These are phyloP conservation scores for Chloroceryle inda DNA, from an alignment of 2,797 vertebrate genomes.

Conservation along the genomic window DNA sequence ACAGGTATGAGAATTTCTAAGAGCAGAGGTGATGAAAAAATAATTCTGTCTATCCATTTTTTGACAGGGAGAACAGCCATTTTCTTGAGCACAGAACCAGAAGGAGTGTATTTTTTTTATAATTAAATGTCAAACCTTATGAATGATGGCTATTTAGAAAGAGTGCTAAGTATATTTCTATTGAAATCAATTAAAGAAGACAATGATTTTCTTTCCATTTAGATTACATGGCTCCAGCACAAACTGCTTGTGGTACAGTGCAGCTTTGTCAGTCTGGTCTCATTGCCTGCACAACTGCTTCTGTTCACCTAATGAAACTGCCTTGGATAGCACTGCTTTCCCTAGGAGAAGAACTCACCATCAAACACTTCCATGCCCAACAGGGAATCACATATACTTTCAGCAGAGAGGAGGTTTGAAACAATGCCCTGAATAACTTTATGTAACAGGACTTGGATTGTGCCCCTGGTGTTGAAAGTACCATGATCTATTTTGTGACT, in stretches of 20 bases:
- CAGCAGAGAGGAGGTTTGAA: not conserved
- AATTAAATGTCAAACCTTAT: conserved; percentile 19
- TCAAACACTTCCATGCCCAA: not conserved
- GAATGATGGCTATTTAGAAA: not conserved
- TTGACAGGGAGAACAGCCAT: not conserved
- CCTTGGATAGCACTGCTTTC: not conserved
- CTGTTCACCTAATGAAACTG: not conserved
- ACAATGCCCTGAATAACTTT: not conserved
- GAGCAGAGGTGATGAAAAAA: not conserved
- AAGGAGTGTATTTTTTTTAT: not conserved
- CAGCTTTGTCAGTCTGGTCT: not conserved
- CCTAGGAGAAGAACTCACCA: not conserved
- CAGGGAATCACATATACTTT: not conserved
- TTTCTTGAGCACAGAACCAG: not conserved
- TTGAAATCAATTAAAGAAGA: conserved; percentile 48
- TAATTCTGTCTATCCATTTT: not conserved
- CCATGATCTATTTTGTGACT: not conserved
- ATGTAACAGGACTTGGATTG: not conserved
- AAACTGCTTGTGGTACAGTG: not conserved
- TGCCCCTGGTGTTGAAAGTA: not conserved
- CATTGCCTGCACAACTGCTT: not conserved
- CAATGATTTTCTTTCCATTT: conserved; percentile 33
- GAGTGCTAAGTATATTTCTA: conserved; percentile 37
- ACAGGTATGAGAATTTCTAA: not conserved
- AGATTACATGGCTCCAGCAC: not conserved